Evolutionary conservation across 2,797 vertebrate species (phyloP), one percentile per base, ranked within the genome.

Genomic region (Hemibagrus guttatus): DNA sequence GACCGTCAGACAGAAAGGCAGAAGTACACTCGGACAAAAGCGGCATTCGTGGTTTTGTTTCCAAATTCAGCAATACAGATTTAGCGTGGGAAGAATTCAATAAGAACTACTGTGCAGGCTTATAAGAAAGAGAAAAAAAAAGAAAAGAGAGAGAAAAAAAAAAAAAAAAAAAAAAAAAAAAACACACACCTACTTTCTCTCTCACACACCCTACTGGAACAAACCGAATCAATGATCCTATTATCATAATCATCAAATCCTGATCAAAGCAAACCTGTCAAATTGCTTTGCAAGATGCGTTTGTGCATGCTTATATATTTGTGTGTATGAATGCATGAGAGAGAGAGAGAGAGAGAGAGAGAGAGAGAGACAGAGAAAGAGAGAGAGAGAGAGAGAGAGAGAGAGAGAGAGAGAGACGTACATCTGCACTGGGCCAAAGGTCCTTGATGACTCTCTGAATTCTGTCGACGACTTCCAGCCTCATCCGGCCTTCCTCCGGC

Each of bases 401-500:
- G 58, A 66, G 11, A 75, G 69, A 56, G 5, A 59, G 21, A 21
- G 23, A 46, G 42, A 56, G 96, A 76, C 90, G 96, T 94, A 99
- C 98, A 89, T 99, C 97, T 72, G 98, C 98, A 49, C 94, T 98
- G 81, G 98, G 98, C 98, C 98, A 99, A 81, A 99, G 95, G 91
- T 98, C 97, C 78, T 97, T 95, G 87, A 99, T 99, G 89, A 99
- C 97, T 1, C 93, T 96, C 95, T 98, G 96, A 90, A 99, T 99
- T 92, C 98, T 95, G 92, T 95, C 97, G 88, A 99, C 97, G 89
- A 99, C 98, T 93, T 99, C 98, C 96, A 97, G 95, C 66, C 98
- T 95, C 98, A 99, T 99, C 88, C 95, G 97, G 90, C 97, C 96
- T 87, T 99, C 98, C 93, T 99, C 98, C 0, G 96, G 96, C 88